A percentile compares a stretch with the other conserved stretches of the same genome.
phyloP scores from a whole-genome alignment of 2,888 invertebrate species.

The Microctonus hyperodae region DNA sequence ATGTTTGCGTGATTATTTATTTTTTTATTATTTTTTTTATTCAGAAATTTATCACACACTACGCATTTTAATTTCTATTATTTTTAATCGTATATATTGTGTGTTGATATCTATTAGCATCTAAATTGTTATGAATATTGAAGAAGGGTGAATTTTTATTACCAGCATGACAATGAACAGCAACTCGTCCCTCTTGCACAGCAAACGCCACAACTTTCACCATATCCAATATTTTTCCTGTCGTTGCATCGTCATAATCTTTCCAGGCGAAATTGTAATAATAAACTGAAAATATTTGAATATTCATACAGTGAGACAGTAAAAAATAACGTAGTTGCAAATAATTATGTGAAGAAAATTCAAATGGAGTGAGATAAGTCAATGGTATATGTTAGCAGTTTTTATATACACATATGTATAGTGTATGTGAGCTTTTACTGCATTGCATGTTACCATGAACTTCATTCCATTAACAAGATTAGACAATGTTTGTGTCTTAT shows the following conservation, averaged over 20 bases:
- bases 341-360: too few species aligned
- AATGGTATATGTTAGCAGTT: background rate
- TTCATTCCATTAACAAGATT: constrained; percentile 48
- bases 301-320: background rate
- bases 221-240: constrained; percentile 83
- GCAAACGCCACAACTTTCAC: constrained; percentile 90
- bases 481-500: constrained; percentile 34
- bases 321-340: constrained; percentile 1
- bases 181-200: constrained; percentile 80
- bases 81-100: background rate
- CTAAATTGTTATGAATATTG: too few species aligned
- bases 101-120: too few species aligned
- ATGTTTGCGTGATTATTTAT: too few species aligned
- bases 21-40: too few species aligned
- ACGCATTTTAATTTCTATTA: background rate
- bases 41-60: too few species aligned
- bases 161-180: constrained; percentile 90
- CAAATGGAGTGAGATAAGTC: background rate
- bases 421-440: constrained; percentile 34
- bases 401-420: background rate
- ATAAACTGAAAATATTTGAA: constrained; percentile 71
- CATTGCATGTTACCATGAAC: constrained; percentile 55
- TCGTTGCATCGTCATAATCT: constrained; percentile 83
- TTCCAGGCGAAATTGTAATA: constrained; percentile 91
- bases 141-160: constrained; percentile 44